These are phyloP conservation scores for Lysandra bellargus DNA, from an alignment of 2,888 invertebrate genomes.

Conservation along the genomic window DNA sequence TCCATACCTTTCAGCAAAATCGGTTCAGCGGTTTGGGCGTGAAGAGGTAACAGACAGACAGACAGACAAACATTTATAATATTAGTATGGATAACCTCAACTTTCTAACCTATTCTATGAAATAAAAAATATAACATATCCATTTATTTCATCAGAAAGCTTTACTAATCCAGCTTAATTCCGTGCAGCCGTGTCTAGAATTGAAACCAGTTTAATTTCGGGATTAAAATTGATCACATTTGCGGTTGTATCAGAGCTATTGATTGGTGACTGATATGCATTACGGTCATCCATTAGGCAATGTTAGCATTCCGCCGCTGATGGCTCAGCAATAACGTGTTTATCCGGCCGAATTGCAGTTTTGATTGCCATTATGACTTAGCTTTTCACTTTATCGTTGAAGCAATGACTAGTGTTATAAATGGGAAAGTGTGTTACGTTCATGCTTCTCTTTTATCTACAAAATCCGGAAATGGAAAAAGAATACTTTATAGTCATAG, in stretches of 20 bases:
- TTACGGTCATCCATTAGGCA: constrained; percentile 50
- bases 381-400: neutral
- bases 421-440: neutral
- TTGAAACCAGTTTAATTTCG: constrained; percentile 5
- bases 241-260: constrained; percentile 45
- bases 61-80: too few relatives aligned
- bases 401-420: neutral
- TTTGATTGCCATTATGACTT: constrained; percentile 1
- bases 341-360: neutral
- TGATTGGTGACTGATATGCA: constrained; percentile 43
- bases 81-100: too few relatives aligned
- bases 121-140: too few relatives aligned
- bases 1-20: too few relatives aligned
- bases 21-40: too few relatives aligned
- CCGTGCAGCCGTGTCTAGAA: neutral
- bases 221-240: constrained; percentile 35
- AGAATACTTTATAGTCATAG: too few relatives aligned
- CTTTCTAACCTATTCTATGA: too few relatives aligned
- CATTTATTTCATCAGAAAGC: neutral
- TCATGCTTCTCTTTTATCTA: too few relatives aligned
- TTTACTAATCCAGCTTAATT: neutral
- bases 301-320: constrained; percentile 46
- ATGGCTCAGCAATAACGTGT: neutral
- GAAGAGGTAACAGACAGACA: too few relatives aligned
- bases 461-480: too few relatives aligned